A percentile compares a stretch with the other conserved stretches of the same genome.
Conservation (phyloP, 2,888 invertebrate genomes). For the Oscheius sp. region DNA sequence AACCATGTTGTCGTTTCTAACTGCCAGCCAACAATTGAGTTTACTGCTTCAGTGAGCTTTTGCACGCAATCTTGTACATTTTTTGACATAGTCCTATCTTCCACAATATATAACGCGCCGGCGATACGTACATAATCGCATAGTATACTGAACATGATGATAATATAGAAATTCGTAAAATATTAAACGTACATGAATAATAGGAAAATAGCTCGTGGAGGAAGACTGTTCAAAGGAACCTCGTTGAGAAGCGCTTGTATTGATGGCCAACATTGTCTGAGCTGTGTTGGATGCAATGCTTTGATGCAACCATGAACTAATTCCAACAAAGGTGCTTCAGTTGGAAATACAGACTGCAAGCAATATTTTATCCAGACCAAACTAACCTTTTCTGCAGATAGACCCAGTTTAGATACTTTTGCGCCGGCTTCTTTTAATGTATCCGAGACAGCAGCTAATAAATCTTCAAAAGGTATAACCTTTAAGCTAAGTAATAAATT, state of each 20-base stretch:
- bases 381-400: constrained; percentile 43
- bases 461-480: constrained; percentile 86
- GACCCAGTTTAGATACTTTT: constrained; percentile 54
- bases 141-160: constrained; percentile 80
- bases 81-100: constrained; percentile 80
- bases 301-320: constrained; percentile 82
- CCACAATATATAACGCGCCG: constrained; percentile 55
- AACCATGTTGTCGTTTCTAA: constrained; percentile 91
- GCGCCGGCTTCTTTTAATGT: constrained; percentile 82
- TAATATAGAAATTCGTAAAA: not conserved
- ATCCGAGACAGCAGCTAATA: constrained; percentile 85
- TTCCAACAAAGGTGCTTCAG: constrained; percentile 86
- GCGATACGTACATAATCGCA: constrained; percentile 85
- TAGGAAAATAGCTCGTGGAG: constrained; percentile 85
- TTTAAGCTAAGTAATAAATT: constrained; percentile 84
- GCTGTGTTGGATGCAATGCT: constrained; percentile 79
- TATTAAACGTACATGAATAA: constrained; percentile 79
- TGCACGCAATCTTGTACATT: constrained; percentile 76
- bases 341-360: constrained; percentile 75
- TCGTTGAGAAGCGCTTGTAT: constrained; percentile 83
- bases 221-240: constrained; percentile 71
- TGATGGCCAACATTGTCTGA: constrained; percentile 85
- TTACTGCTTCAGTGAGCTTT: constrained; percentile 83
- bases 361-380: constrained; percentile 6
- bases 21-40: constrained; percentile 88